Percentiles rank a stretch among this genome's conserved stretches.
Conservation (phyloP, 1,140 invertebrate genomes). For the Zaprionus taronus region DNA sequence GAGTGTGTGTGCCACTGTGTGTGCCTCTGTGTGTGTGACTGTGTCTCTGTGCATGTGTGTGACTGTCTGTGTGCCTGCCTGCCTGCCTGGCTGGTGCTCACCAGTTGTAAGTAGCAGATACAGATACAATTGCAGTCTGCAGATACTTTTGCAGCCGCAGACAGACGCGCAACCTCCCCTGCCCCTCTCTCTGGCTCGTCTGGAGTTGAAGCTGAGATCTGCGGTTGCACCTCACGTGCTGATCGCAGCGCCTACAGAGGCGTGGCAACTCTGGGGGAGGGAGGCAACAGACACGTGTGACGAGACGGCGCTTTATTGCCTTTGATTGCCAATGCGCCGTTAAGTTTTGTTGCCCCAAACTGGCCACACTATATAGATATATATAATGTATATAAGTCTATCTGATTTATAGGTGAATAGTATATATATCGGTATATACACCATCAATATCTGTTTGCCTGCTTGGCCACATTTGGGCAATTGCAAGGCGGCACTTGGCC, state of each 20-base stretch:
- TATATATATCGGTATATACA: conserved; percentile 12
- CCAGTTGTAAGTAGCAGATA: conserved; percentile 60
- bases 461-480: not conserved
- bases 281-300: conserved; percentile 2
- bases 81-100: conserved; percentile 7
- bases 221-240: conserved; percentile 3
- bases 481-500: conserved; percentile 47
- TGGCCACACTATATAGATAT: conserved; percentile 10
- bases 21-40: conserved; percentile 11
- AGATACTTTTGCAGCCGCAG: not conserved
- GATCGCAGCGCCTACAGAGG: not conserved
- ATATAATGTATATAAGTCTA: conserved; percentile 13
- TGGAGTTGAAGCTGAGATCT: not conserved
- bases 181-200: not conserved
- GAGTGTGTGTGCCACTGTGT: conserved; percentile 17
- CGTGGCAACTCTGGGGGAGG: not conserved
- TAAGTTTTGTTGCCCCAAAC: conserved; percentile 23
- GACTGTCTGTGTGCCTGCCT: conserved; percentile 19
- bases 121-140: not conserved
- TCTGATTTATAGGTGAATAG: too few species aligned
- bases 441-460: conserved; percentile 1
- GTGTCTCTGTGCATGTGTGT: conserved; percentile 10
- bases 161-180: not conserved
- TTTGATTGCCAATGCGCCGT: not conserved
- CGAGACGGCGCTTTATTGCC: not conserved